Percentiles rank a stretch among this genome's conserved stretches.
These are phyloP conservation scores for Bufo bufo DNA, from an alignment of 2,113 vertebrate genomes.

Conservation along the genomic window DNA sequence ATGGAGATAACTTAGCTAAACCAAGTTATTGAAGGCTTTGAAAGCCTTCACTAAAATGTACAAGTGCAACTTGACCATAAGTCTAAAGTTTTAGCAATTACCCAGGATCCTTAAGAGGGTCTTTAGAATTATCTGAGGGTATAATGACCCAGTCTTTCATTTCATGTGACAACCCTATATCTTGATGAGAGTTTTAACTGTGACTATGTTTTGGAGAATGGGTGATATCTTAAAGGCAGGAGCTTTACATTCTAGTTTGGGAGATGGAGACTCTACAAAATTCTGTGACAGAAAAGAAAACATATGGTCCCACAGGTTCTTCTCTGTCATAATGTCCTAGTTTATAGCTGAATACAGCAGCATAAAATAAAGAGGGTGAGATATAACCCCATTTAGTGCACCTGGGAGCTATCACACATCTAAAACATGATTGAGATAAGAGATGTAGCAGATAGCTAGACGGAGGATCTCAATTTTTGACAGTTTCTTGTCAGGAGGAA, in stretches of 20 bases:
- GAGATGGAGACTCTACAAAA: constrained; percentile 41
- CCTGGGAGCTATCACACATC: constrained; percentile 63
- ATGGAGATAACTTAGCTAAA: not conserved
- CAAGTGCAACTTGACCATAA: not conserved
- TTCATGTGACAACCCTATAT: not conserved
- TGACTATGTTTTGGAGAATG: not conserved
- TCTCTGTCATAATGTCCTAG: constrained; percentile 18
- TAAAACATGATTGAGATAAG: constrained; percentile 79
- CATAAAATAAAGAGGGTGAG: constrained; percentile 23
- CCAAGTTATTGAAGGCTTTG: not conserved
- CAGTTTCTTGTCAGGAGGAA: constrained; percentile 79
- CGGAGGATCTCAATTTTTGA: constrained; percentile 81
- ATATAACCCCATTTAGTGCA: not conserved
- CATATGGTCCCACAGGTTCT: not conserved
- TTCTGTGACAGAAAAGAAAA: not conserved
- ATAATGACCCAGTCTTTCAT: not conserved
- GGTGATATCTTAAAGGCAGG: constrained; percentile 10
- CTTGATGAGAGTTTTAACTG: not conserved
- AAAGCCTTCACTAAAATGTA: not conserved
- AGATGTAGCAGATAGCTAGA: constrained; percentile 79
- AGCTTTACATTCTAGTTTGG: constrained; percentile 51
- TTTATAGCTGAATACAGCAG: constrained; percentile 51
- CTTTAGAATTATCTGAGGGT: not conserved
- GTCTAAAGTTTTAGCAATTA: not conserved
- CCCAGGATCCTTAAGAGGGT: not conserved